Evolutionary conservation across 1,140 invertebrate genomes (phyloP).

Genomic region (Teleogryllus occipitalis): DNA sequence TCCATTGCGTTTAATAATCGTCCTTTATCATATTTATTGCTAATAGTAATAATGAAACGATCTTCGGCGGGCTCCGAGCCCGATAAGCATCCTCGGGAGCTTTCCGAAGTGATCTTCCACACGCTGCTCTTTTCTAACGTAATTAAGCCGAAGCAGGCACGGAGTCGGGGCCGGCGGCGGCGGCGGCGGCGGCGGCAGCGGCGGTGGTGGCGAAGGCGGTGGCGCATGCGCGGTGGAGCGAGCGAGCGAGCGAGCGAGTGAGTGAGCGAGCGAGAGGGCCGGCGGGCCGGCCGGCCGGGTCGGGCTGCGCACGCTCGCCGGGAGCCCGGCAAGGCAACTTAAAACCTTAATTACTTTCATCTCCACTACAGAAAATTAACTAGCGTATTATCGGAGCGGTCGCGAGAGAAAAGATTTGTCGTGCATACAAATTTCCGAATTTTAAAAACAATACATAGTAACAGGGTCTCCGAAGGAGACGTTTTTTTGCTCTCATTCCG

Average conservation of each 20-base stretch:
- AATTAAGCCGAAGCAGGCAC: too few species aligned
- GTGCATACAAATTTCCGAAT: slow-evolving; percentile 10
- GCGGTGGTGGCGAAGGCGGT: too few species aligned
- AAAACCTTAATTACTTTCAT: slow-evolving; percentile 6
- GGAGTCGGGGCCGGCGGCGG: too few species aligned
- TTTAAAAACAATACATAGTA: slow-evolving; percentile 9
- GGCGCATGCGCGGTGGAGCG: too few species aligned
- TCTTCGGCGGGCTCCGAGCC: not conserved
- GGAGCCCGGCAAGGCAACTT: not conserved
- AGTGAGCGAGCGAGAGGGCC: not conserved
- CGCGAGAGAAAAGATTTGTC: slow-evolving; percentile 8
- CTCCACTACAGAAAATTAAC: slow-evolving; percentile 4
- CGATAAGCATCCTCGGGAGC: too few species aligned
- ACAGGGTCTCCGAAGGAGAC: not conserved
- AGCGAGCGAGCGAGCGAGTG: too few species aligned
- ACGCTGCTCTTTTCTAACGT: too few species aligned
- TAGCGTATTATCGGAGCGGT: not conserved
- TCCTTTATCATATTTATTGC: slow-evolving; percentile 12
- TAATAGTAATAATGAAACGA: slow-evolving; percentile 16
- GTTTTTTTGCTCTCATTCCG: not conserved
- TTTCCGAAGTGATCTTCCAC: too few species aligned
- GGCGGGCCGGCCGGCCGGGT: too few species aligned
- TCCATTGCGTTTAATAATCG: not conserved
- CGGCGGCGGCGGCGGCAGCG: too few species aligned
- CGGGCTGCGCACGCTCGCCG: not conserved